These are phyloP conservation scores for Hiodon alosoides DNA, from an alignment of 2,113 vertebrate genomes.

Conservation along the genomic window DNA sequence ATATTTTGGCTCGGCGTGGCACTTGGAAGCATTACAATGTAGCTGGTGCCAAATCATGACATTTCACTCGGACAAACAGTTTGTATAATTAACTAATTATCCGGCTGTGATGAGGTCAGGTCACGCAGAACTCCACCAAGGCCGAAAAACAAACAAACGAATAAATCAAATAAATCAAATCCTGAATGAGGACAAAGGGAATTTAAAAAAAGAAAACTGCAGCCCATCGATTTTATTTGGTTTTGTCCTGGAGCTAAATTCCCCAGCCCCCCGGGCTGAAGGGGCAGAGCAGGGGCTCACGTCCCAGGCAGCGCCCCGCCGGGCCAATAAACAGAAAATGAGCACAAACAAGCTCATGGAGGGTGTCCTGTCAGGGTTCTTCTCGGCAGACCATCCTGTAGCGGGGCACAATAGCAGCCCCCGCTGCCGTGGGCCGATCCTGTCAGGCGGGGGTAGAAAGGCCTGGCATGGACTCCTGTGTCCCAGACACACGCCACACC, in stretches of 20 bases:
- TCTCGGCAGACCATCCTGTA: neutral
- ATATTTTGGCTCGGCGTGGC: neutral
- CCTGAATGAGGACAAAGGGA: neutral
- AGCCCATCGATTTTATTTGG: no score
- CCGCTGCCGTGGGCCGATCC: neutral
- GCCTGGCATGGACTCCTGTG: neutral
- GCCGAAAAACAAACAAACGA: neutral
- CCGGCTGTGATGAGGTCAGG: no score
- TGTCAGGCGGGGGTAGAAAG: neutral
- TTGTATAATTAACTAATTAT: neutral
- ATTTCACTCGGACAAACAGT: neutral
- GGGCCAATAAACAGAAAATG: conserved; percentile 16
- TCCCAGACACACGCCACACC: neutral
- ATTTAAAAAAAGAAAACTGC: no score
- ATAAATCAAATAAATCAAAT: neutral
- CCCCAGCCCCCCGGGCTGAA: no score
- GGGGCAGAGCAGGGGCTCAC: neutral
- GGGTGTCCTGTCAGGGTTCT: conserved; percentile 10
- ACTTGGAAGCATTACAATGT: neutral
- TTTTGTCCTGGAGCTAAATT: no score
- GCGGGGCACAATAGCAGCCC: neutral
- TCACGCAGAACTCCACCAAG: neutral
- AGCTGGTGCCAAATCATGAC: neutral
- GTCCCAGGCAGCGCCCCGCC: neutral
- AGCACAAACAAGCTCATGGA: conserved; percentile 15